These are phyloP conservation scores for Hydrotaea cyrtoneurina DNA, from an alignment of 2,888 invertebrate species.

Conservation along the genomic window DNA sequence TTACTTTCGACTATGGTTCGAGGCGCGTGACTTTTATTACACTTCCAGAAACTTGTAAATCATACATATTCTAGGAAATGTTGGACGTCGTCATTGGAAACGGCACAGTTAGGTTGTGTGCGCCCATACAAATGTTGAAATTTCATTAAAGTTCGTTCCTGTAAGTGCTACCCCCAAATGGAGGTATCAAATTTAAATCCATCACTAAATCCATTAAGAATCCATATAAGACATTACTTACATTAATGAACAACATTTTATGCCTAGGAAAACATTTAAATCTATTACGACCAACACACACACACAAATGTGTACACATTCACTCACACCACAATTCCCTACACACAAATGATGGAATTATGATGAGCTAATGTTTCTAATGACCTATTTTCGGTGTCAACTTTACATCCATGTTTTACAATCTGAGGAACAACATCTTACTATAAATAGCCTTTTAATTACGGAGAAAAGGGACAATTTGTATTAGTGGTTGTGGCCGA, in stretches of 20 bases:
- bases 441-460: conserved; percentile 76
- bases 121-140: conserved; percentile 28
- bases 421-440: conserved; percentile 56
- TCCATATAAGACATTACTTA: conserved; percentile 45
- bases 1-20: too few relatives aligned
- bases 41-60: too few relatives aligned
- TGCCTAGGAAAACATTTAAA: conserved; percentile 33
- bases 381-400: conserved; percentile 76
- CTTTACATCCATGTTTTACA: conserved; percentile 65
- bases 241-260: conserved; percentile 49
- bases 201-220: conserved; percentile 56
- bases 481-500: conserved; percentile 48
- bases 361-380: conserved; percentile 75
- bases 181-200: conserved; percentile 54
- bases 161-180: background rate
- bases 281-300: conserved; percentile 35
- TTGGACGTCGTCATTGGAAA: too few relatives aligned
- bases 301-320: background rate
- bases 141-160: background rate
- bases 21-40: too few relatives aligned
- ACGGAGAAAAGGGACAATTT: conserved; percentile 65
- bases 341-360: conserved; percentile 73
- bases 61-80: too few relatives aligned
- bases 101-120: too few relatives aligned
- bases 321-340: conserved; percentile 33